Conservation (phyloP, 2,797 vertebrate genomes). For the Cheirogaleus major region DNA sequence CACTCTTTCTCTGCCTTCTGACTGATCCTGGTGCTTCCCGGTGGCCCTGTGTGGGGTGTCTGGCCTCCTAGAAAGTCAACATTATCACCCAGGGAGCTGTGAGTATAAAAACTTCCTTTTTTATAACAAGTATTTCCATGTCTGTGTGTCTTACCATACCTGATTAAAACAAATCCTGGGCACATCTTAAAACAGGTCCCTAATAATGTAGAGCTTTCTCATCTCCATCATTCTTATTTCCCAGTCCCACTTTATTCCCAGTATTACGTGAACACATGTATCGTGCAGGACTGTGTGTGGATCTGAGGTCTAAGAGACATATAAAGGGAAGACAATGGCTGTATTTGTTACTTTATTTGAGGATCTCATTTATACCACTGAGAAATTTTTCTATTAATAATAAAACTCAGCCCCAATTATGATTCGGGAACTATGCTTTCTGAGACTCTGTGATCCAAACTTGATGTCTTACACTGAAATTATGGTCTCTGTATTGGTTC, state of each 20-base stretch:
- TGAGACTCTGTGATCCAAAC: background rate
- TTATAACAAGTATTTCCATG: background rate
- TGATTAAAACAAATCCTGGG: background rate
- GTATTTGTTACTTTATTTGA: constrained; percentile 2
- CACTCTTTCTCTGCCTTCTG: background rate
- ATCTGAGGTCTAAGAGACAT: background rate
- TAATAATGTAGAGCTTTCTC: background rate
- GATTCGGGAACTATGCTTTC: background rate
- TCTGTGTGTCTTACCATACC: background rate
- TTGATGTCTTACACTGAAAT: constrained; percentile 53
- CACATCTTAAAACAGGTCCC: background rate
- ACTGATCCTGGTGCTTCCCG: background rate
- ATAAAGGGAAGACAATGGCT: background rate
- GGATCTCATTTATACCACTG: background rate
- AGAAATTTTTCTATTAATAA: background rate
- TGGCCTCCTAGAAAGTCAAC: background rate
- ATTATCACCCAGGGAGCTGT: background rate
- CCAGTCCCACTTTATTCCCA: background rate
- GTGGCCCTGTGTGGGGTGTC: background rate
- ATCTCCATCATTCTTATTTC: background rate
- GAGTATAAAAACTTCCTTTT: background rate
- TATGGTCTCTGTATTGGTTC: constrained; percentile 39
- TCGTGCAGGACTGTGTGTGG: background rate
- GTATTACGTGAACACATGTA: background rate
- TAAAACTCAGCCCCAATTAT: background rate